These are phyloP conservation scores for Hassar affinis DNA, from an alignment of 2,113 vertebrate genomes.

Conservation along the genomic window DNA sequence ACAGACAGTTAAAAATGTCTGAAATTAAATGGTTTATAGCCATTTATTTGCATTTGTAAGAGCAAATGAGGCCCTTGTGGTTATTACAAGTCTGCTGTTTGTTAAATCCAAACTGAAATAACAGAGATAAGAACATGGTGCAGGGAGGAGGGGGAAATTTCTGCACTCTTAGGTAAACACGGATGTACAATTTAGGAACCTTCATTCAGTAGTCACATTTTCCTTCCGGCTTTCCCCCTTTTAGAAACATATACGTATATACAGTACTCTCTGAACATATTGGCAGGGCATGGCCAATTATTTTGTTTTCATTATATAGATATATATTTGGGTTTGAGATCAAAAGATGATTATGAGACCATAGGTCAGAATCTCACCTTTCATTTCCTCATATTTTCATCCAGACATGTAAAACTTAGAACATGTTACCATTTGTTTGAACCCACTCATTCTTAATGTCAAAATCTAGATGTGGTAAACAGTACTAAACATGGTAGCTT, in stretches of 20 bases:
- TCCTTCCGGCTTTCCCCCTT: background rate
- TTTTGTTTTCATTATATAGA: background rate
- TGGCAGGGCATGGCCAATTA: background rate
- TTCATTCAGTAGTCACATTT: background rate
- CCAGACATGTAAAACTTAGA: background rate
- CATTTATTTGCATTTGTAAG: conserved; percentile 61
- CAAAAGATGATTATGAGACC: background rate
- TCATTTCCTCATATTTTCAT: background rate
- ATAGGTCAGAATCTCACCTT: background rate
- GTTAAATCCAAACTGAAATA: conserved; percentile 66
- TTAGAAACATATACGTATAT: background rate
- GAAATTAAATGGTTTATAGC: conserved; percentile 65
- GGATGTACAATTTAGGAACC: conserved; percentile 43
- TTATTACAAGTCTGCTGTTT: conserved; percentile 60
- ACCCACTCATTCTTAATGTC: background rate
- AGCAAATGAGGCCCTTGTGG: conserved; percentile 49
- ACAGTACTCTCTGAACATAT: background rate
- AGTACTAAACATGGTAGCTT: no score
- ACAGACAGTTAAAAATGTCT: conserved; percentile 60
- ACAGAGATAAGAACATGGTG: conserved; percentile 59
- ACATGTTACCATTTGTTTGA: background rate
- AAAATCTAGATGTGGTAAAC: no score
- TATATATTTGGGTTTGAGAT: background rate
- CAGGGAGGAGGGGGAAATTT: conserved; percentile 58
- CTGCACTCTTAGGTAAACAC: conserved; percentile 62